Evolutionary conservation across 2,113 vertebrate species (phyloP).

Genomic region (Zosterops borbonicus): DNA sequence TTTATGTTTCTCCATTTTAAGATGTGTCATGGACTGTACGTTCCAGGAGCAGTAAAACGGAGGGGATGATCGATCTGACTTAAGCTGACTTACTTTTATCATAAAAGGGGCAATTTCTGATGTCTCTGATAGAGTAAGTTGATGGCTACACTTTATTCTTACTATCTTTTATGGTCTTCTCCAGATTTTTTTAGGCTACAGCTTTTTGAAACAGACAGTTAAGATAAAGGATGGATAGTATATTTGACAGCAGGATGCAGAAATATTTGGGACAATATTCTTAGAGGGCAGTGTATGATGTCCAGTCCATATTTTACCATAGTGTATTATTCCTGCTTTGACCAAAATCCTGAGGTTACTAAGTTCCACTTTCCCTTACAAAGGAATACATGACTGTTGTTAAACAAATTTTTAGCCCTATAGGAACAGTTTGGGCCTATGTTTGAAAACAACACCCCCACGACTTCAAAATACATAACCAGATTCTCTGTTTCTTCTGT

Average conservation of each 20-base stretch:
- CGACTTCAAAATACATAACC: neutral
- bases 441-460: neutral
- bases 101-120: constrained; percentile 21
- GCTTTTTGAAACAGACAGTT: neutral
- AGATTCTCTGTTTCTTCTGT: neutral
- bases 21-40: neutral
- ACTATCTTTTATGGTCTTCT: neutral
- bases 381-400: neutral
- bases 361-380: neutral
- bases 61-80: neutral
- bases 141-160: neutral
- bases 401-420: constrained; percentile 9
- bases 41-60: constrained; percentile 10
- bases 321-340: neutral
- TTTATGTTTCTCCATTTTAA: neutral
- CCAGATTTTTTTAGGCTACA: neutral
- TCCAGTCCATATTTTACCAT: neutral
- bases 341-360: neutral
- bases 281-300: neutral
- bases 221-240: neutral
- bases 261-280: neutral
- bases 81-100: constrained; percentile 13
- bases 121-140: neutral
- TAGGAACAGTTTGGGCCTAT: neutral
- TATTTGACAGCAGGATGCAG: neutral